phyloP scores from a whole-genome alignment of 1,140 invertebrate species.

The Solenopsis fugax region DNA sequence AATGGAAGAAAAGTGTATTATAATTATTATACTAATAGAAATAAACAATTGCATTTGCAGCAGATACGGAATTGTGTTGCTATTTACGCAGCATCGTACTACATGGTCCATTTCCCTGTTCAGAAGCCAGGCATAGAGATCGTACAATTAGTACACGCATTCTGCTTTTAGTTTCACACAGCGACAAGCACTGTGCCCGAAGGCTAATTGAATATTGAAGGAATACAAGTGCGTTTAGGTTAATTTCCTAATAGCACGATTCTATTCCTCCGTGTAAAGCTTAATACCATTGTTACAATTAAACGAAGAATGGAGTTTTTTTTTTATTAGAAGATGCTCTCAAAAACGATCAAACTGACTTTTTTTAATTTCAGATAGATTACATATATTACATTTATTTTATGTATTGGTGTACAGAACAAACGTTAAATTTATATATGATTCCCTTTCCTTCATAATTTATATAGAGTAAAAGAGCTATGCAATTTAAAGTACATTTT shows the following conservation, averaged over 20 bases:
- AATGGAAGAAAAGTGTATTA: not conserved
- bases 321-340: not conserved
- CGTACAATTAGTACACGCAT: conserved; percentile 14
- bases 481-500: not conserved
- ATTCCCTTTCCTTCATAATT: conserved; percentile 1
- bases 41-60: conserved; percentile 3
- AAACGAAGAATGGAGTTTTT: not conserved
- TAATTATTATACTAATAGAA: not conserved
- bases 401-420: not conserved
- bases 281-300: not conserved
- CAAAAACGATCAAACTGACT: not conserved
- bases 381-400: not conserved
- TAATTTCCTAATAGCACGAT: conserved; percentile 4
- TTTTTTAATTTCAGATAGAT: not conserved
- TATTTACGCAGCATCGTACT: not conserved
- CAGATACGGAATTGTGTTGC: not conserved
- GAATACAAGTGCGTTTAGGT: not conserved
- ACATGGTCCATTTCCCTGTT: conserved; percentile 8
- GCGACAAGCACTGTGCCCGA: conserved; percentile 17
- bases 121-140: conserved; percentile 17
- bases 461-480: not conserved
- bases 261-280: not conserved
- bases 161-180: conserved; percentile 10
- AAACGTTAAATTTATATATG: not conserved
- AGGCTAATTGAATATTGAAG: conserved; percentile 41